A percentile compares a stretch with the other conserved stretches of the same genome.
Conservation (phyloP, 2,797 vertebrate species). For the Neosalanx taihuensis region DNA sequence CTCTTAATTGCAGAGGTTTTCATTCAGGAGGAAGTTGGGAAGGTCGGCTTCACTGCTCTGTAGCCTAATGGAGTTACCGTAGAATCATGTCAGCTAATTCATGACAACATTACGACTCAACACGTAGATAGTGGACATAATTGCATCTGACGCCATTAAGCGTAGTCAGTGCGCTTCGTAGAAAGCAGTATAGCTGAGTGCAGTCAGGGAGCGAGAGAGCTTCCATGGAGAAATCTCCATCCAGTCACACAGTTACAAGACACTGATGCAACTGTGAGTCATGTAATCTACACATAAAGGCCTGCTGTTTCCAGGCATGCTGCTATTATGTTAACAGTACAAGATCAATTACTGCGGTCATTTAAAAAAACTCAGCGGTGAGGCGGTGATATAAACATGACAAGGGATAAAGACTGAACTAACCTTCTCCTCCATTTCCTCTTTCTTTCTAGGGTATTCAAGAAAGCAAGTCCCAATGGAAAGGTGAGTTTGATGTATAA, state of each 20-base stretch:
- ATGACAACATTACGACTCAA: constrained; percentile 48
- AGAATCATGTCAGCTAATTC: constrained; percentile 49
- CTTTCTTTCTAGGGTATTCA: constrained; percentile 86
- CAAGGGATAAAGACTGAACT: neutral
- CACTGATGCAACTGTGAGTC: neutral
- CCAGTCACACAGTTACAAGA: neutral
- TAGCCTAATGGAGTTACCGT: constrained; percentile 52
- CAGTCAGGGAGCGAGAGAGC: neutral
- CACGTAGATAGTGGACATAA: constrained; percentile 29
- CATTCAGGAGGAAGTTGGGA: constrained; percentile 39
- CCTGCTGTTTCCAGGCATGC: constrained; percentile 7
- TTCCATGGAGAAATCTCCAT: neutral
- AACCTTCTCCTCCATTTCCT: constrained; percentile 10
- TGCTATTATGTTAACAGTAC: constrained; percentile 8
- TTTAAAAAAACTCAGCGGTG: neutral
- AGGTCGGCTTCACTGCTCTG: constrained; percentile 19
- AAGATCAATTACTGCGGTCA: constrained; percentile 7
- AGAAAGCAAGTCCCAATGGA: constrained; percentile 96
- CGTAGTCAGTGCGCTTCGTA: constrained; percentile 24
- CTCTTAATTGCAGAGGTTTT: constrained; percentile 13
- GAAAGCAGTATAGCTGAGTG: constrained; percentile 7
- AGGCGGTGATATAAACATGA: neutral
- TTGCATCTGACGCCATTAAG: constrained; percentile 41
- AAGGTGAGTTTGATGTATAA: constrained; percentile 78
- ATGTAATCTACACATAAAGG: neutral